Conservation (phyloP, 2,797 vertebrate genomes). For the Peromyscus nudipes region DNA sequence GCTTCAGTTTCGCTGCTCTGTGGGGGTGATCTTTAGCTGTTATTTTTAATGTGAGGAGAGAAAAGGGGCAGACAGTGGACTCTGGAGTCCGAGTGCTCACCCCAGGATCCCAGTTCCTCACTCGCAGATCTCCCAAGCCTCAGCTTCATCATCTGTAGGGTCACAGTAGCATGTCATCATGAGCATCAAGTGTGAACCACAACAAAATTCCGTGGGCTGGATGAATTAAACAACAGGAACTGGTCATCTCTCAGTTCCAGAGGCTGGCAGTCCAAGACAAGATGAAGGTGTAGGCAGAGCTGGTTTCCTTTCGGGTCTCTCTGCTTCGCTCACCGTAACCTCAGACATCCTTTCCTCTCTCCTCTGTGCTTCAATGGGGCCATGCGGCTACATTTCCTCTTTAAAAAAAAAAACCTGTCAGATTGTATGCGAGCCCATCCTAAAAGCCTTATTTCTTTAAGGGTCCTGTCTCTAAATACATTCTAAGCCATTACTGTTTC, state of each 20-base stretch:
- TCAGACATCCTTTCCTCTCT: background rate
- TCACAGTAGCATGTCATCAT: background rate
- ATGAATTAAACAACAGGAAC: background rate
- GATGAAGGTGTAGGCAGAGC: background rate
- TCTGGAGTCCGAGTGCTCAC: background rate
- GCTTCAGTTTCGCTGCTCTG: background rate
- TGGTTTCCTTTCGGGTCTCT: background rate
- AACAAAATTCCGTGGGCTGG: background rate
- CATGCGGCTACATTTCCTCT: background rate
- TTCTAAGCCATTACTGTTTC: background rate
- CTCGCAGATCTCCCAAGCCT: background rate
- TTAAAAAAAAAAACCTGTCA: background rate
- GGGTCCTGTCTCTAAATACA: background rate
- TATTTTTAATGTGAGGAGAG: background rate
- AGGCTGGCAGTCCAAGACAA: background rate
- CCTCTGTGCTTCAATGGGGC: background rate
- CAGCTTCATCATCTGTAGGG: background rate
- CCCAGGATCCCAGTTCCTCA: background rate
- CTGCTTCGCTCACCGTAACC: background rate
- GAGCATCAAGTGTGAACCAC: background rate
- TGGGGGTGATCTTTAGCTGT: background rate
- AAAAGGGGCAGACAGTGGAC: background rate
- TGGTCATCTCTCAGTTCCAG: background rate
- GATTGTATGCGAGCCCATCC: background rate
- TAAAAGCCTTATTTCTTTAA: background rate